phyloP scores from a whole-genome alignment of 2,797 vertebrate genomes.

The Parambassis ranga region DNA sequence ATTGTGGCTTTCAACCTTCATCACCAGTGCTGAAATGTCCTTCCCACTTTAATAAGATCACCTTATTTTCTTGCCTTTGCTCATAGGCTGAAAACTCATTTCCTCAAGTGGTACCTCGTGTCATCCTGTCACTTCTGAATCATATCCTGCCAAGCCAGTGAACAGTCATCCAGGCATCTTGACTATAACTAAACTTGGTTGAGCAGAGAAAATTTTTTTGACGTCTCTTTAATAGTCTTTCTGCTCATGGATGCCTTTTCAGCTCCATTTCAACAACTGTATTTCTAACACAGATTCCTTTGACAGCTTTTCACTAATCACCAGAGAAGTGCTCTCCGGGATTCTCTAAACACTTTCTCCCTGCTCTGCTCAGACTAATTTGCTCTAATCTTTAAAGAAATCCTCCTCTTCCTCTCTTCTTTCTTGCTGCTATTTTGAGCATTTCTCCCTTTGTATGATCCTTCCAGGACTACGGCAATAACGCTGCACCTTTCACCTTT shows the following conservation, averaged over 20 bases:
- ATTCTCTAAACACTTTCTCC: constrained; percentile 19
- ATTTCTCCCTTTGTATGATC: not conserved
- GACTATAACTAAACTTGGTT: constrained; percentile 11
- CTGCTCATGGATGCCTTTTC: constrained; percentile 16
- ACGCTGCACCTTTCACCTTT: not conserved
- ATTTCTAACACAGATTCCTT: constrained; percentile 10
- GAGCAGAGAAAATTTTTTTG: constrained; percentile 6
- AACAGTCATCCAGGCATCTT: not conserved
- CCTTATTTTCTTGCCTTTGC: not conserved
- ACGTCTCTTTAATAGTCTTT: constrained; percentile 5
- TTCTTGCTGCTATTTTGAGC: constrained; percentile 34
- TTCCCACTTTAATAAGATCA: constrained; percentile 5
- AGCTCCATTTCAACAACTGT: not conserved
- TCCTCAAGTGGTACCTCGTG: constrained; percentile 5
- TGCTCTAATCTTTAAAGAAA: constrained; percentile 59
- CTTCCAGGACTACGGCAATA: not conserved
- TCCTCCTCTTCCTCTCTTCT: constrained; percentile 21
- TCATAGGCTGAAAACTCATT: constrained; percentile 6
- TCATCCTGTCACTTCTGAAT: constrained; percentile 31
- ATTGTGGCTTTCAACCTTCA: not conserved
- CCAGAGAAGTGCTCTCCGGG: constrained; percentile 7
- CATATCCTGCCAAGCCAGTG: constrained; percentile 2
- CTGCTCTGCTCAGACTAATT: constrained; percentile 45
- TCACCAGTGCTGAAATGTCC: not conserved
- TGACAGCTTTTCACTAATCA: constrained; percentile 45